Base-by-base conservation (phyloP, 2,888 invertebrate genomes). In the Caenorhabditis sp. region DNA sequence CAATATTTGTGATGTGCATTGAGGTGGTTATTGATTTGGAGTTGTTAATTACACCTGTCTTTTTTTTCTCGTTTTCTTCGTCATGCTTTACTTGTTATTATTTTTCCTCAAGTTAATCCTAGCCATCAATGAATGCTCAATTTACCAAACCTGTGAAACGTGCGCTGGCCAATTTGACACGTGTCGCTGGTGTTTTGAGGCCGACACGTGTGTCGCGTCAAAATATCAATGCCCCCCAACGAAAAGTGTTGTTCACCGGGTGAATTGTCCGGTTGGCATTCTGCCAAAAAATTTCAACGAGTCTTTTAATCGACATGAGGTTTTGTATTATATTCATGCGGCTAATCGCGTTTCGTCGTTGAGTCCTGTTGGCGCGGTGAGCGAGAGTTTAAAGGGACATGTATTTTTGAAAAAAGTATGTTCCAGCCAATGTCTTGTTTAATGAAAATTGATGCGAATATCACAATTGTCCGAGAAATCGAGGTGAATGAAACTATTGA, bases 191-290 rank as follows among this genome's bases (percentile, higher is more conserved):
- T 43, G 43, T 43, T 10, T 43, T 5, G 43, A 43, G 3, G 43
- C 6, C 14, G 5, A 2, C 6, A 43, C 43, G 14, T 78, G 78
- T 37, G 60, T 70, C 3, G 54, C 65, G 17, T 78, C 78, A 0
- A 75, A 73, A 36, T 78, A 78, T 49, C 27, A 63, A 51, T 78
- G 78, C 36, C 65, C 66, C 49, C 70, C 75, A 4, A 68, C 66
- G 66, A 51, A 51, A 24, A 69, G 72, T 3, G 69, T 70, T 0
- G 24, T 69, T 4, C 59, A 67, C 26, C 4, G 10, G 0, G 57
- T 67, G 31, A 78, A 78, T 37, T 78, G 78, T 43, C 78, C 78
- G 0, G 14, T 49, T 51, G 8, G 23, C 21, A 50, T 43, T 0
- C 49, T 66, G 1, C 64, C 69, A 14, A 21, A 19, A 21, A 55